Conservation (phyloP, 2,888 invertebrate genomes). For the Neria commutata region DNA sequence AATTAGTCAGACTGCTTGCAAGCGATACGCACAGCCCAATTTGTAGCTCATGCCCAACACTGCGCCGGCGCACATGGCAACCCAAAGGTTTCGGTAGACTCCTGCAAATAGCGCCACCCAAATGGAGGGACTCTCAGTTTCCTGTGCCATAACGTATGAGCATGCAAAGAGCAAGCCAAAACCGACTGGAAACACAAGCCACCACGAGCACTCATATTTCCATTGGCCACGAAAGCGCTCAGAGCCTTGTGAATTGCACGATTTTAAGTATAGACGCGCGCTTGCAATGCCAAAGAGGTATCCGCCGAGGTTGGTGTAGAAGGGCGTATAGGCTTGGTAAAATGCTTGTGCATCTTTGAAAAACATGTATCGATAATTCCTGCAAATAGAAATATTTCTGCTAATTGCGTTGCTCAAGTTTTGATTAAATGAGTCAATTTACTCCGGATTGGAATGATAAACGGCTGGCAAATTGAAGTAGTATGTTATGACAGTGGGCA, state of each 20-base stretch:
- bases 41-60: constrained; percentile 49
- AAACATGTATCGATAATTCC: constrained; percentile 52
- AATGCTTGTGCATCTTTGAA: constrained; percentile 47
- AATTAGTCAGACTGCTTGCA: background rate
- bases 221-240: constrained; percentile 28
- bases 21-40: constrained; percentile 51
- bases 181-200: constrained; percentile 35
- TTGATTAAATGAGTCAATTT: constrained; percentile 23
- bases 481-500: constrained; percentile 45
- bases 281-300: constrained; percentile 51
- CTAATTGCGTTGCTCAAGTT: background rate
- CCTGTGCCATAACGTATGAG: constrained; percentile 48
- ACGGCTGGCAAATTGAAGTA: constrained; percentile 42
- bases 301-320: constrained; percentile 56
- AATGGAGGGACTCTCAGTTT: constrained; percentile 51
- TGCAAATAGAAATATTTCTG: constrained; percentile 14
- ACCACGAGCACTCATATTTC: constrained; percentile 36
- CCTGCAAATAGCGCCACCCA: constrained; percentile 61
- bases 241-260: constrained; percentile 11
- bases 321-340: constrained; percentile 48
- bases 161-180: constrained; percentile 43
- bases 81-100: constrained; percentile 58
- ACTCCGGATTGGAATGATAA: constrained; percentile 54
- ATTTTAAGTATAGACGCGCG: constrained; percentile 43
- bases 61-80: constrained; percentile 48